Conservation (phyloP, 2,888 invertebrate genomes). For the Myathropa florea region DNA sequence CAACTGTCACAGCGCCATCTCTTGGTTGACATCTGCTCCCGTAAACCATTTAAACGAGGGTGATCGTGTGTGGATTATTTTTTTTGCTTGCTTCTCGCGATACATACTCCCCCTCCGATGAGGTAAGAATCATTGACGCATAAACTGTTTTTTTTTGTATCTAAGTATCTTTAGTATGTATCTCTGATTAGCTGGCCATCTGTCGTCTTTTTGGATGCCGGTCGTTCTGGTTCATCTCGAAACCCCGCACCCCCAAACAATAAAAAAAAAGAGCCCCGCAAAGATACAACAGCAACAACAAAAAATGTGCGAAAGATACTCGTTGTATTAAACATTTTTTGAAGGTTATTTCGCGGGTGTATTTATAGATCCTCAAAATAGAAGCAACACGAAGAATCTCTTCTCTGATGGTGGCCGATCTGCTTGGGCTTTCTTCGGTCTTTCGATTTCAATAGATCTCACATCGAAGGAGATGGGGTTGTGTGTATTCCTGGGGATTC, state of each 20-base stretch:
- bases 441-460: slow-evolving; percentile 26
- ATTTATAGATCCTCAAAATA: slow-evolving; percentile 47
- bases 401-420: neutral
- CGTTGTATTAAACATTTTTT: slow-evolving; percentile 39
- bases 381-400: slow-evolving; percentile 14
- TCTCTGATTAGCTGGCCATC: neutral
- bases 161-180: neutral
- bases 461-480: slow-evolving; percentile 1
- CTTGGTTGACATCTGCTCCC: neutral
- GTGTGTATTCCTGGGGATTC: slow-evolving; percentile 62
- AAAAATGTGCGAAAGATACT: slow-evolving; percentile 9
- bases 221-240: slow-evolving; percentile 44
- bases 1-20: slow-evolving; percentile 48
- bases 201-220: slow-evolving; percentile 30
- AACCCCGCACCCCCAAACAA: slow-evolving; percentile 39
- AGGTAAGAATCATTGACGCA: neutral
- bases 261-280: neutral
- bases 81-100: neutral
- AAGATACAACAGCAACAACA: neutral
- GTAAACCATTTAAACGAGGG: neutral
- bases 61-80: slow-evolving; percentile 38
- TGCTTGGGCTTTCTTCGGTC: slow-evolving; percentile 24
- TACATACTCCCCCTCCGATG: neutral
- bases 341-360: slow-evolving; percentile 62
- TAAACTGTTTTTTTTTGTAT: neutral